Conservation (phyloP, 2,113 vertebrate genomes). For the Bubo bubo region DNA sequence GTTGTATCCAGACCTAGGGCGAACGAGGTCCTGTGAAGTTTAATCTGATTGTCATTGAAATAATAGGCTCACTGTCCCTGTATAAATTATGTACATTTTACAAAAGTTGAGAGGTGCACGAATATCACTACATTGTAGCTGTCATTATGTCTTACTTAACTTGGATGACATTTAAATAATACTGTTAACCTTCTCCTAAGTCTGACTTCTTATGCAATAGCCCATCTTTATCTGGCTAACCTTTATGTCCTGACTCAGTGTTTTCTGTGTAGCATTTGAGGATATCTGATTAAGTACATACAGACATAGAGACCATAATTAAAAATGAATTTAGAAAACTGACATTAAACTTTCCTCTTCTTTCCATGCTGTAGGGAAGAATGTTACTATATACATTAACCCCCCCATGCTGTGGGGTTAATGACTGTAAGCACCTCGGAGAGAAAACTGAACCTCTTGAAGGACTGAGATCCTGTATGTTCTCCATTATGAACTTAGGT, state of each 20-base stretch:
- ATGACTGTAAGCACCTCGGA: background rate
- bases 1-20: background rate
- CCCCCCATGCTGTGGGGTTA: background rate
- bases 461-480: background rate
- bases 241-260: background rate
- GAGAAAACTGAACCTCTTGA: background rate
- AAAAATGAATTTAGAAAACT: background rate
- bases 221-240: background rate
- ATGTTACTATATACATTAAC: too few relatives aligned
- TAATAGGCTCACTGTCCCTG: background rate
- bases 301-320: background rate
- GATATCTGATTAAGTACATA: background rate
- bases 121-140: background rate
- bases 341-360: background rate
- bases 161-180: constrained; percentile 5
- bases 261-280: background rate
- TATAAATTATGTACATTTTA: background rate
- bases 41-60: background rate
- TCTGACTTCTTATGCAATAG: background rate
- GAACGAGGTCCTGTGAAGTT: background rate
- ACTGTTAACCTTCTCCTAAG: background rate
- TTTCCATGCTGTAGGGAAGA: background rate
- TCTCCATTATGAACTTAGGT: background rate
- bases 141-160: background rate
- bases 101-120: background rate